phyloP scores from a whole-genome alignment of 2,888 invertebrate genomes.

The Arrhopalites spinosus region DNA sequence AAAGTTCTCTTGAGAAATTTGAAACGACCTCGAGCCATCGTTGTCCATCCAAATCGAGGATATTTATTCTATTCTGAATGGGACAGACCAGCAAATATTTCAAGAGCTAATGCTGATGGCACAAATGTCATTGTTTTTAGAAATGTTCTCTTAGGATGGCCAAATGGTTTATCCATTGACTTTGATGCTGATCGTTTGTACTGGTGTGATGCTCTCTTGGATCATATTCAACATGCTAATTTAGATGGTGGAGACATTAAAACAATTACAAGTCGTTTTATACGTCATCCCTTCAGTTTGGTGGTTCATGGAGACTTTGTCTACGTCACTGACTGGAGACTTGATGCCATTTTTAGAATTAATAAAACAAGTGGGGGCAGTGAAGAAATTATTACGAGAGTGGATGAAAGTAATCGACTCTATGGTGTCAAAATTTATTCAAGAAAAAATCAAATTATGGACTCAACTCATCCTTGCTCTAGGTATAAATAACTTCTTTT shows the following conservation, averaged over 20 bases:
- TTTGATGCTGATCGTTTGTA: constrained; percentile 83
- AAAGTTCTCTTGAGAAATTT: constrained; percentile 83
- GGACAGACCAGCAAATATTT: constrained; percentile 95
- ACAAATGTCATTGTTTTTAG: constrained; percentile 83
- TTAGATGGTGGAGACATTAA: constrained; percentile 88
- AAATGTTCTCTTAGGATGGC: constrained; percentile 93
- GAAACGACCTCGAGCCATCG: constrained; percentile 92
- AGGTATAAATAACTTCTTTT: no score
- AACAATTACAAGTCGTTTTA: constrained; percentile 83
- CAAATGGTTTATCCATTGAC: constrained; percentile 94
- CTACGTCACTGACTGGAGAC: constrained; percentile 96
- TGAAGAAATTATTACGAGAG: constrained; percentile 82
- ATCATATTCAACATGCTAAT: constrained; percentile 89
- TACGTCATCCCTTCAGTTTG: constrained; percentile 88
- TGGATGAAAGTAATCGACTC: constrained; percentile 85
- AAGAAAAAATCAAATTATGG: constrained; percentile 72
- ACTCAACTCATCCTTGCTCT: constrained; percentile 78
- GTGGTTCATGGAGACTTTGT: constrained; percentile 86
- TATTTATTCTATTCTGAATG: constrained; percentile 95
- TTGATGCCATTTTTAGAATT: constrained; percentile 89
- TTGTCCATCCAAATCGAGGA: constrained; percentile 87
- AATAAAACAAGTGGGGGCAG: constrained; percentile 87
- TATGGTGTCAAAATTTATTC: constrained; percentile 92
- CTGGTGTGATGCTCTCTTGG: constrained; percentile 93
- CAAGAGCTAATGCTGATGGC: constrained; percentile 89